These are phyloP conservation scores for Cyphomyrus plagiostoma DNA, from an alignment of 2,113 vertebrate genomes.

Conservation along the genomic window DNA sequence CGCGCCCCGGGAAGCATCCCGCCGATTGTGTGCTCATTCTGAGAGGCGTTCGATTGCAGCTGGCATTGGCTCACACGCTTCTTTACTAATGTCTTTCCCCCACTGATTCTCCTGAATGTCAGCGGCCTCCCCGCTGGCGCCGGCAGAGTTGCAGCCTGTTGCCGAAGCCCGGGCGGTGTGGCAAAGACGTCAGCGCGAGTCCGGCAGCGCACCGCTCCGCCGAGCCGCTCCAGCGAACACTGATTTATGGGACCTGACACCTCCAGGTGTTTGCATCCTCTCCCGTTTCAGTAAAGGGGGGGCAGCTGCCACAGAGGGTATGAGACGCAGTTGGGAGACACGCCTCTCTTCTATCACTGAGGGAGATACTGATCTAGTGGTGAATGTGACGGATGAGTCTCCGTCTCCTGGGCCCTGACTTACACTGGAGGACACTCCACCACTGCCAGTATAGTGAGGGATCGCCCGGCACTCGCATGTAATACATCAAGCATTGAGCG, in stretches of 20 bases:
- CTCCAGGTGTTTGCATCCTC: not conserved
- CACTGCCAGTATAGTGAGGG: not conserved
- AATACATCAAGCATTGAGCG: not conserved
- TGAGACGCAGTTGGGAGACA: not conserved
- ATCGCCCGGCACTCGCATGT: not conserved
- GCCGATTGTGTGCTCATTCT: not conserved
- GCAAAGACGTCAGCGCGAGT: not conserved
- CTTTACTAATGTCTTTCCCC: conserved; percentile 2
- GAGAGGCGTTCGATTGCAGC: not conserved
- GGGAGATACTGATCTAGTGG: not conserved
- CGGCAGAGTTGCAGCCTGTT: not conserved
- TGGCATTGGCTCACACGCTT: not conserved
- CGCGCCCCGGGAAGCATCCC: not conserved
- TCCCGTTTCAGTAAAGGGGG: not conserved
- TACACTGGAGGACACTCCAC: not conserved
- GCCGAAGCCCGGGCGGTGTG: not conserved
- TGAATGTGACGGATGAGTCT: not conserved
- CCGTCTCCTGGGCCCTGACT: not conserved
- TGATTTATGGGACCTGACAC: conserved; percentile 1
- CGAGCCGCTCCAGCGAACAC: not conserved
- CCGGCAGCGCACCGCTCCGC: not conserved
- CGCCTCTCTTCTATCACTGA: not conserved
- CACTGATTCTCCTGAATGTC: conserved; percentile 3
- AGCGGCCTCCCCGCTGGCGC: not conserved
- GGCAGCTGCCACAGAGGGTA: not conserved